Base-by-base conservation (phyloP, 2,113 vertebrate species). In the Scomber japonicus region DNA sequence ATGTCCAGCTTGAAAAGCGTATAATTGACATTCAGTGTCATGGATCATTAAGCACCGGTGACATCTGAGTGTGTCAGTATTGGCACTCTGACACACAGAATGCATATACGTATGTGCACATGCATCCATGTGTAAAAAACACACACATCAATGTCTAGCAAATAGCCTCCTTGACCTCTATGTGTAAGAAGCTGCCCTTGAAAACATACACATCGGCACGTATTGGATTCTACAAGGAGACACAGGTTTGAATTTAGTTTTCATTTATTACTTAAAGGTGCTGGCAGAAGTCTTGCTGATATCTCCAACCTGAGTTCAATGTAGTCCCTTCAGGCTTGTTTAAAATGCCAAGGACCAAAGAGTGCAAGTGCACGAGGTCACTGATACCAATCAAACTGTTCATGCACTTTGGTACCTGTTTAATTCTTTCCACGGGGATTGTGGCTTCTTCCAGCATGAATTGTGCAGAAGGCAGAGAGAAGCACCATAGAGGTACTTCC, bases 41-140 rank as follows among this genome's bases (percentile, higher is more conserved):
- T 11, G 51, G 65, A 16, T 77, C 68, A 61, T 76, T 80, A 51
- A 48, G 62, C 55, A 63, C 66, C 35, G 63, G 63, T 80, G 65
- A 71, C 35, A n/a, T 78, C 12, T 60, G 31, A 71, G 30, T 46
- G 31, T 66, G 30, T 54, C 31, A 45, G 44, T 16, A 66, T 50
- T 61, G 55, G 67, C 72, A 31, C 4, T 4, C 24, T 24, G 35
- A 62, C 44, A 35, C 17, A 5, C 12, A 45, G 11, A 59, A 46
- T 15, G 11, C 51, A 54, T 49, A 3, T 68, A 19, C 61, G 50
- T 10, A 19, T 65, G 50, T 10, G 27, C 51, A 57, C 70, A 71
- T n/a, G 30, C 40, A 74, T 64, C 24, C 51, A 67, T 48, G 59
- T 48, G 57, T 62, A 31, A 40, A 54, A 66, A 30, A 72, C 31